Conservation (phyloP, 2,113 vertebrate genomes). For the Polyodon spathula region DNA sequence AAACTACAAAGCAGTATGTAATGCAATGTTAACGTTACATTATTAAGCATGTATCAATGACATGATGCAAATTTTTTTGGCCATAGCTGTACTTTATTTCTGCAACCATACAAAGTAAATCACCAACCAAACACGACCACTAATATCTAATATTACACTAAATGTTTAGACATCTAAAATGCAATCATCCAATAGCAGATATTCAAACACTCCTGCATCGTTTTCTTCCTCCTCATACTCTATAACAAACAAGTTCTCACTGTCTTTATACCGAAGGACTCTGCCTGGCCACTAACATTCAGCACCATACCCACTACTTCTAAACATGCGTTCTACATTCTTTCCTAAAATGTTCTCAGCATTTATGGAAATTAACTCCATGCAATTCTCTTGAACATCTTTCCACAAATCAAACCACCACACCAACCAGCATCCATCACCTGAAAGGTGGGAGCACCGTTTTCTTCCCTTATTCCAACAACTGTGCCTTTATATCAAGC, state of each 20-base stretch:
- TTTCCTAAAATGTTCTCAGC: background rate
- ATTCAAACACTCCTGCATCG: too few relatives aligned
- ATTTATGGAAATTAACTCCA: background rate
- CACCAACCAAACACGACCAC: too few relatives aligned
- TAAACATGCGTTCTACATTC: background rate
- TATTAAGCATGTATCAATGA: too few relatives aligned
- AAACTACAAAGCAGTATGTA: too few relatives aligned
- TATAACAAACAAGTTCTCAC: background rate
- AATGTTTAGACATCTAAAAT: too few relatives aligned
- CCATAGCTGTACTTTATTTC: too few relatives aligned
- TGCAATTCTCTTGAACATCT: background rate
- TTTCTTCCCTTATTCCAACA: background rate
- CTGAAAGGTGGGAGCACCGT: background rate
- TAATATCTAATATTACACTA: too few relatives aligned
- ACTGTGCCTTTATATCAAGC: background rate
- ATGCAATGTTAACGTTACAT: too few relatives aligned
- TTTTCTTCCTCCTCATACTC: background rate
- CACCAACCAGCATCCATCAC: background rate
- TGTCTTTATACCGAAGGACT: background rate
- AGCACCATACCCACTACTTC: background rate
- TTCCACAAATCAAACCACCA: constrained; percentile 1
- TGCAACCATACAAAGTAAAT: too few relatives aligned
- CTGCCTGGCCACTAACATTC: background rate
- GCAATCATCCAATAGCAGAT: too few relatives aligned
- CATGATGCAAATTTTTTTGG: too few relatives aligned